Base-by-base conservation (phyloP, 2,888 invertebrate genomes). In the Argyra leucocephala region DNA sequence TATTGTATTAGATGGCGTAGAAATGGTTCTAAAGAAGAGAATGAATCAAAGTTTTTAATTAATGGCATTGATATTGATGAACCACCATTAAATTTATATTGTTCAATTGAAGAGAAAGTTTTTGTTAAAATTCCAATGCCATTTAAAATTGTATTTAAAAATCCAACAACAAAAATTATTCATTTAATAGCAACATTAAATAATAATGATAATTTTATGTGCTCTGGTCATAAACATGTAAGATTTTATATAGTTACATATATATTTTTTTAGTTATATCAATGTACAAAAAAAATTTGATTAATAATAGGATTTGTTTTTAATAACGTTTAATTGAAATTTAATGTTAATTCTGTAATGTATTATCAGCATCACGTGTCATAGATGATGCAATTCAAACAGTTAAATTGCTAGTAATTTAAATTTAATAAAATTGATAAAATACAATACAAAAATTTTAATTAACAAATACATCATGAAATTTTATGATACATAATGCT, bases 221-320 rank as follows among this genome's bases (percentile, higher is more conserved):
- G 93, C 81, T 88, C 96, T 67, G 96, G 96, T 2, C 93, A 94
- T 74, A 95, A 93, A 81, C 92, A 94, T 83, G 89, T 90, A 74
- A 66, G 67, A 23, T 23, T 0, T 61, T 21, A n/a, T 9, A 26
- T 6, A 26, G 26, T 26, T 26, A 26, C 9, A 26, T 26, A 26
- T 21, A 61, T 24, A 4, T 26, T 15, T 26, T 26, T 0, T 22
- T 1, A 61, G 22, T 23, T 61, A 22, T 7, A 2, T 22, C 22
- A 21, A 24, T 37, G 6, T 60, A 12, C 57, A 57, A 57, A 57
- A 57, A n/a, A 9, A 57, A 18, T 57, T 10, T 57, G 37, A 10
- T 37, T 37, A 10, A 37, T 37, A 37, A 37, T 37, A 37, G 7
- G 7, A 37, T 37, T 37, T 15, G 15, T 37, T 37, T 37, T 37